Evolutionary conservation across 2,113 vertebrate genomes (phyloP).

Genomic region (Semnornis frantzii): DNA sequence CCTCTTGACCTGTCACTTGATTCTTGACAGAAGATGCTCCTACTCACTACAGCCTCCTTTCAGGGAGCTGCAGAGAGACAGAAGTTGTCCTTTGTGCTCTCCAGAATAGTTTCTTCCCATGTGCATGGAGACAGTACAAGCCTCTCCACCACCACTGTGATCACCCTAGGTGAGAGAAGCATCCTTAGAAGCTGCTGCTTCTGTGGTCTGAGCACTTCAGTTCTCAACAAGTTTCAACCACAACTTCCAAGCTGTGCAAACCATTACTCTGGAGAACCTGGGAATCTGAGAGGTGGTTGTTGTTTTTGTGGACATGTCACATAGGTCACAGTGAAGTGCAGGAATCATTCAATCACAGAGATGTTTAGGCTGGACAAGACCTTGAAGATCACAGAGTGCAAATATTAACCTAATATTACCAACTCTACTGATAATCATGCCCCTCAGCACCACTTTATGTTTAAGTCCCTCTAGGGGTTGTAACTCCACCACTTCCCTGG

Average conservation of each 20-base stretch:
- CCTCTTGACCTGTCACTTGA: no score
- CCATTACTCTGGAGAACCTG: neutral
- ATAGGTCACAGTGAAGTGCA: neutral
- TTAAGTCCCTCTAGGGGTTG: no score
- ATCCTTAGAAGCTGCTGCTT: neutral
- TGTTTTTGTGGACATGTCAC: neutral
- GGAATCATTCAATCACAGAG: no score
- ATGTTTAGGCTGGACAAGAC: no score
- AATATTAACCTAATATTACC: no score
- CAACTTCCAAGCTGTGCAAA: neutral
- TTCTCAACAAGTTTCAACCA: neutral
- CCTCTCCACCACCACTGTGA: neutral
- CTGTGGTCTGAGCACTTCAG: neutral
- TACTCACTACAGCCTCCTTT: no score
- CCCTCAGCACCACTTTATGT: no score
- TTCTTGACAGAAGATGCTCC: no score
- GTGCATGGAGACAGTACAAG: rapidly evolving
- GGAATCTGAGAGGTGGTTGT: neutral
- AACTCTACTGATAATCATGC: no score
- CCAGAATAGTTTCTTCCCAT: neutral
- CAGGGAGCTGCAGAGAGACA: no score
- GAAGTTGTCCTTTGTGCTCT: neutral
- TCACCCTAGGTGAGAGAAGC: neutral
- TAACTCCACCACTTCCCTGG: no score
- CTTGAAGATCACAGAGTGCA: no score